A percentile compares a stretch with the other conserved stretches of the same genome.
Conservation (phyloP, 2,888 invertebrate genomes). For the Drosophila rellima region DNA sequence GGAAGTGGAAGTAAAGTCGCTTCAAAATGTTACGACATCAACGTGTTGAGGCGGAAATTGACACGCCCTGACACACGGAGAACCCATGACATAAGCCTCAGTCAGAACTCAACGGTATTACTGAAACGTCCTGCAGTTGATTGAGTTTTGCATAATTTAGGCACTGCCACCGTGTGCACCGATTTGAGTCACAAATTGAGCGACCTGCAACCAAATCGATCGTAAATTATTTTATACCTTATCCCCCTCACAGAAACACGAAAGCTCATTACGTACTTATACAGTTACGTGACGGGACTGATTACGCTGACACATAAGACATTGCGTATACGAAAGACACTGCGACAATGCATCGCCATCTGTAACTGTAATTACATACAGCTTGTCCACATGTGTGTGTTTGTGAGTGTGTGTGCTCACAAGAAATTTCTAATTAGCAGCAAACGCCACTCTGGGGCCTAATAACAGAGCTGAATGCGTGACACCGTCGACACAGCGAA, state of each 20-base stretch:
- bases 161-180: constrained; percentile 4
- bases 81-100: constrained; percentile 4
- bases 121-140: constrained; percentile 44
- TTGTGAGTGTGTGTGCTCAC: constrained; percentile 14
- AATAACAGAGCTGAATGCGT: constrained; percentile 57
- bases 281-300: constrained; percentile 45
- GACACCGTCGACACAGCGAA: constrained; percentile 60
- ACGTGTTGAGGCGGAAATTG: constrained; percentile 74
- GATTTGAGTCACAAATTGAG: constrained; percentile 53
- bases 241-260: background rate
- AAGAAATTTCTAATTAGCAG: constrained; percentile 72
- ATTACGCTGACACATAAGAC: constrained; percentile 27
- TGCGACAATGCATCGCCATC: constrained; percentile 27
- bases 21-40: constrained; percentile 59
- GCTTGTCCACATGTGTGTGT: constrained; percentile 21
- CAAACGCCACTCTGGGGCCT: constrained; percentile 56
- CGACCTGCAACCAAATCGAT: constrained; percentile 43
- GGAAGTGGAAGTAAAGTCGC: constrained; percentile 47
- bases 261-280: constrained; percentile 5
- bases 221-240: constrained; percentile 28
- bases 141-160: constrained; percentile 67
- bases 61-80: constrained; percentile 43
- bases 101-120: constrained; percentile 1
- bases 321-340: constrained; percentile 29
- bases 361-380: constrained; percentile 55